Base-by-base conservation (phyloP, 2,113 vertebrate genomes). In the Chaenocephalus aceratus region DNA sequence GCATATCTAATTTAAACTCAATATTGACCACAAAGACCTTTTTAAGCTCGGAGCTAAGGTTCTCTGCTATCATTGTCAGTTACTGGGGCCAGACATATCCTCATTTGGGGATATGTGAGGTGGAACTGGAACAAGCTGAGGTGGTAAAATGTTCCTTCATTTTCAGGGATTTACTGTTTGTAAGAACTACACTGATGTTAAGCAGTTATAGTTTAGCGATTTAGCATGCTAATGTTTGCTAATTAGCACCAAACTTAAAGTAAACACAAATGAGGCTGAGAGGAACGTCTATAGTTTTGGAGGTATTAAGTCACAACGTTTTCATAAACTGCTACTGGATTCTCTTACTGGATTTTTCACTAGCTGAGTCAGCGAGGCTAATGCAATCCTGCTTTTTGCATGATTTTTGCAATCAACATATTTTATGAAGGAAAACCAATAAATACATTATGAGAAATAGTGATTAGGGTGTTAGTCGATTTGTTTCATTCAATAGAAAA, bases 81-180 rank as follows among this genome's bases (percentile, higher is more conserved):
- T n/a, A 49, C 48, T 49, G 52, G 4, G 23, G 59, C 23, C 65
- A 49, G 23, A 51, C 36, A 64, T 45, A 64, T 41, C 51, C 60
- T 64, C 59, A 82, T 82, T 41, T 79, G 64, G 70, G 15, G 34
- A 78, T 36, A 46, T 83, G 34, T 21, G 44, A 54, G 16, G 15
- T 51, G 18, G 60, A 71, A 80, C 15, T 67, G 15, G 63, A 76
- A 59, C 30, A 54, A 49, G 30, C 53, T 46, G 60, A 26, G 15
- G 34, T 18, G 14, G 36, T 41, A 7, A 41, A 41, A 41, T 41
- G 6, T 41, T 41, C 36, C 36, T 41, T 41, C 7, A 41, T 41
- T 6, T 41, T 41, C 36, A 41, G 36, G 36, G 6, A 41, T 41
- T 7, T 41, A 41, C 36, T 41, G 36, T 41, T 41, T 41, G 36